phyloP scores from a whole-genome alignment of 2,113 vertebrate genomes.

The Pollachius pollachius region DNA sequence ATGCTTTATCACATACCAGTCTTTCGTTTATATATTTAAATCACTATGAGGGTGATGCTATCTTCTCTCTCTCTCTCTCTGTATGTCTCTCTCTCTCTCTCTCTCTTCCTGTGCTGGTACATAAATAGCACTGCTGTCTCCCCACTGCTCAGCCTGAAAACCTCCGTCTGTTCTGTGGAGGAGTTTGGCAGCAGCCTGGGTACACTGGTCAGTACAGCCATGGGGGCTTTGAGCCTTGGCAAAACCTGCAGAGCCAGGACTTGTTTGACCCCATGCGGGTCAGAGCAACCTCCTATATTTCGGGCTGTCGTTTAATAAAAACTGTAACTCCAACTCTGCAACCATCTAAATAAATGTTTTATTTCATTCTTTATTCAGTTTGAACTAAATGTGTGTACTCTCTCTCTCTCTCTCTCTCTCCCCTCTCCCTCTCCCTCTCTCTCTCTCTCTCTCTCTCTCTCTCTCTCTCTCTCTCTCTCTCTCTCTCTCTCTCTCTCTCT shows the following conservation, averaged over 20 bases:
- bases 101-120: conserved; percentile 30
- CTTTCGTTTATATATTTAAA: neutral
- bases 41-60: neutral
- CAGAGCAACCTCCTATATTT: no score
- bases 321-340: no score
- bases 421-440: neutral
- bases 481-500: neutral
- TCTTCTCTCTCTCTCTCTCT: neutral
- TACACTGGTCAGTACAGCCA: conserved; percentile 46
- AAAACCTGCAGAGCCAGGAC: conserved; percentile 22
- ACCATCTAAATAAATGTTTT: no score
- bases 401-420: neutral
- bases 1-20: neutral
- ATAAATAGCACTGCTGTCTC: conserved; percentile 58
- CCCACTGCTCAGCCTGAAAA: conserved; percentile 44
- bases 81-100: no score
- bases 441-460: neutral
- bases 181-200: conserved; percentile 52
- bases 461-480: neutral
- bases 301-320: neutral
- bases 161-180: conserved; percentile 61
- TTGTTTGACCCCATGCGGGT: neutral
- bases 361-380: neutral
- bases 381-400: neutral
- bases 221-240: conserved; percentile 38